Evolutionary conservation across 2,113 vertebrate species (phyloP).

Genomic region (Centropus unirufus): DNA sequence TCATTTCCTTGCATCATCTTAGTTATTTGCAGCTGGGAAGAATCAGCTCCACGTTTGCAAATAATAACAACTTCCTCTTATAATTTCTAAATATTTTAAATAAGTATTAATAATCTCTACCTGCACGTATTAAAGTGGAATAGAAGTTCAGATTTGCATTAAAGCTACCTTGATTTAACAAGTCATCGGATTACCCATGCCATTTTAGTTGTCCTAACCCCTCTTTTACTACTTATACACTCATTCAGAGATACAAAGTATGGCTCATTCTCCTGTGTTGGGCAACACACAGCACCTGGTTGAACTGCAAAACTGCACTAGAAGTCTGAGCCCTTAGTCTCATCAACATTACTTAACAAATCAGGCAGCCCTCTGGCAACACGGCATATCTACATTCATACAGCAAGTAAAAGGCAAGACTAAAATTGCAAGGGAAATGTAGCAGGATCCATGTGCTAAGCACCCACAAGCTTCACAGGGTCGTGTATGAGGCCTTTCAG

Average conservation of each 20-base stretch:
- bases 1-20: not conserved
- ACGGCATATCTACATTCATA: not conserved
- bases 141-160: not conserved
- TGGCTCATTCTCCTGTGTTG: not conserved
- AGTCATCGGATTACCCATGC: not conserved
- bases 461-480: not conserved
- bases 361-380: not conserved
- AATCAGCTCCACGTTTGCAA: not conserved
- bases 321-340: not conserved
- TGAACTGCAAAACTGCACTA: not conserved
- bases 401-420: not conserved
- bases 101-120: not conserved
- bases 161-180: not conserved
- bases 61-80: not conserved
- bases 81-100: not conserved
- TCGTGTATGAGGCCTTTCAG: not conserved
- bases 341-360: not conserved
- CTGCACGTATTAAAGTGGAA: not conserved
- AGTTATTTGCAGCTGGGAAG: not conserved
- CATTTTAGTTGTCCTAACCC: not conserved
- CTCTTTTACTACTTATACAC: not conserved
- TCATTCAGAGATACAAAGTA: not conserved
- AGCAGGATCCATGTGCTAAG: not conserved
- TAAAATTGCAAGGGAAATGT: not conserved
- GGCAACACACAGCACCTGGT: not conserved